Evolutionary conservation across 2,113 vertebrate species (phyloP).

Genomic region (Mormyrus lacerda): DNA sequence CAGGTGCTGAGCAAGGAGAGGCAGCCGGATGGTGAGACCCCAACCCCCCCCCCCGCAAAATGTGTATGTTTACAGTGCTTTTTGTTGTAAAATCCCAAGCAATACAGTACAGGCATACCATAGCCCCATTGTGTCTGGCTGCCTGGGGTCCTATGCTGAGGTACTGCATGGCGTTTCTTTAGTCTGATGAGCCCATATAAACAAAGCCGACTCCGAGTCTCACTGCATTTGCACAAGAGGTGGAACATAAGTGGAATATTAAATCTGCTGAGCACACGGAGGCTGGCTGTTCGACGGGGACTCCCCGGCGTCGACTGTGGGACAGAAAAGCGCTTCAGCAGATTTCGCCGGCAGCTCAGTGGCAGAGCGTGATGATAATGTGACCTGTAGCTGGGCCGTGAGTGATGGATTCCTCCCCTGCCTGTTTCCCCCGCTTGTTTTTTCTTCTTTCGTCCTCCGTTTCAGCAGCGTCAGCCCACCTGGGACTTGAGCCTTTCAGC

Average conservation of each 20-base stretch:
- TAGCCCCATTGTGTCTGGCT: background rate
- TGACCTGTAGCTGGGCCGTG: background rate
- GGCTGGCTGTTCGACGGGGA: background rate
- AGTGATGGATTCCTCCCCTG: background rate
- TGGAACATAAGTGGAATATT: background rate
- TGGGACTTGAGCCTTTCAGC: background rate
- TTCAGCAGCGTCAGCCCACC: background rate
- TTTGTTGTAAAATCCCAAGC: background rate
- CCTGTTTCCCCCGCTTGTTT: background rate
- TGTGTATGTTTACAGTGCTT: background rate
- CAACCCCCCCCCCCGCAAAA: no score
- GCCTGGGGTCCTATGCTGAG: background rate
- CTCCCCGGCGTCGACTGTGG: background rate
- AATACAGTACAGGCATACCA: background rate
- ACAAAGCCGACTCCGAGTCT: background rate
- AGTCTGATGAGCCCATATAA: background rate
- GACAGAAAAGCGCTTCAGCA: background rate
- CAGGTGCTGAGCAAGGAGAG: conserved; percentile 81
- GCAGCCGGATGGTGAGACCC: conserved; percentile 75
- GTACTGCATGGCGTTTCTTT: background rate
- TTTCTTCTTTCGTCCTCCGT: background rate
- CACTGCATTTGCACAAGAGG: background rate
- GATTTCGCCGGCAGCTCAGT: background rate
- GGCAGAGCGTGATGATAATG: background rate
- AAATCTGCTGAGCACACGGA: background rate